phyloP scores from a whole-genome alignment of 2,113 vertebrate species.

The Plectropomus leopardus region DNA sequence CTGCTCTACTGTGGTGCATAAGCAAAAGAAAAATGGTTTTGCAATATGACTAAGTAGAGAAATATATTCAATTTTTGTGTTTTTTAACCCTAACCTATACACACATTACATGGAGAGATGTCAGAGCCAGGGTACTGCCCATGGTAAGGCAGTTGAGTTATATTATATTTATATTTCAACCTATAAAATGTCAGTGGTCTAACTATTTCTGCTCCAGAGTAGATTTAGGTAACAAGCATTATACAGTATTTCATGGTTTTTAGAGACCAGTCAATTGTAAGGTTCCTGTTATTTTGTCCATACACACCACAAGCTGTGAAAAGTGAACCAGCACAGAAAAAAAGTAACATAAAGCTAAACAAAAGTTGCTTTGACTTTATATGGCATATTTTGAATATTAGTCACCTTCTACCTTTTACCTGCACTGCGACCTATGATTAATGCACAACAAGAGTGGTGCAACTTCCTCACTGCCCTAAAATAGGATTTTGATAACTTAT shows the following conservation, averaged over 20 bases:
- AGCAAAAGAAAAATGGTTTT: no score
- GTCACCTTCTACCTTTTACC: conserved; percentile 25
- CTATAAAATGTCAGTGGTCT: background rate
- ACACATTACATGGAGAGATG: no score
- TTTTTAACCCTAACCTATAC: no score
- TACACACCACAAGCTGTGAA: background rate
- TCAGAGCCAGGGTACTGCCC: no score
- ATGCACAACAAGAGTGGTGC: conserved; percentile 13
- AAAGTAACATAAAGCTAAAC: background rate
- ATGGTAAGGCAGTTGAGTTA: no score
- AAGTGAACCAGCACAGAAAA: background rate
- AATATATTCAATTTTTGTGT: no score
- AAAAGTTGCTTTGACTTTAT: background rate
- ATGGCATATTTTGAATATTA: background rate
- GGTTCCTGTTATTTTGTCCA: no score
- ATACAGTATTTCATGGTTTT: background rate
- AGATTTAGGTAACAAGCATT: background rate
- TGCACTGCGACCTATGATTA: conserved; percentile 15
- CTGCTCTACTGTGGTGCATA: no score
- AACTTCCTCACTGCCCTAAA: conserved; percentile 25
- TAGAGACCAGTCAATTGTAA: no score
- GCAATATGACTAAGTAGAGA: no score
- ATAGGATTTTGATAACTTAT: conserved; percentile 52
- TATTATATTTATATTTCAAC: no score
- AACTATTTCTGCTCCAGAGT: background rate